These are phyloP conservation scores for Lasioglossum albipes DNA, from an alignment of 1,140 invertebrate genomes.

Conservation along the genomic window DNA sequence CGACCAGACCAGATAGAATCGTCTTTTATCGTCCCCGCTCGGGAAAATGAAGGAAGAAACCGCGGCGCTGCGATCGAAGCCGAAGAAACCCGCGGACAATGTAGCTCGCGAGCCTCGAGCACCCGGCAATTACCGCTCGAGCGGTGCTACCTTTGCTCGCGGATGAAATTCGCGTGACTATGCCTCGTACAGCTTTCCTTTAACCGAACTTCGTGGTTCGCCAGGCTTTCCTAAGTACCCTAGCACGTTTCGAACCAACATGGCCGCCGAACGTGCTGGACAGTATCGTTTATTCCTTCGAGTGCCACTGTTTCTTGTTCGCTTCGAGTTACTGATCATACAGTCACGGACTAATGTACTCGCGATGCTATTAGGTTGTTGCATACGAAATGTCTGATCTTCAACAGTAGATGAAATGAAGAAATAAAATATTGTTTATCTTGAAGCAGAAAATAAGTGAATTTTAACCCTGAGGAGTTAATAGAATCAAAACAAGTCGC, in stretches of 20 bases:
- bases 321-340: no score
- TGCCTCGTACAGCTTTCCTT: conserved; percentile 32
- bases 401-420: no score
- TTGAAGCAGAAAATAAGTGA: no score
- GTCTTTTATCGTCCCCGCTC: not conserved
- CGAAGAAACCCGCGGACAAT: not conserved
- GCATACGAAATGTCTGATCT: no score
- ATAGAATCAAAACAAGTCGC: no score
- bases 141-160: conserved; percentile 6
- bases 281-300: not conserved
- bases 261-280: no score
- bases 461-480: no score
- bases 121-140: conserved; percentile 14
- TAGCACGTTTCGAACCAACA: not conserved
- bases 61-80: not conserved
- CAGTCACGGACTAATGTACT: no score
- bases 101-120: not conserved
- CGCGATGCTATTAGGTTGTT: no score
- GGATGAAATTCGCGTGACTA: conserved; percentile 33
- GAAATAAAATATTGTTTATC: no score
- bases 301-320: no score
- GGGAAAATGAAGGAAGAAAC: not conserved
- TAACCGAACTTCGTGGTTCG: conserved; percentile 1
- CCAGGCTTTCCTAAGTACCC: not conserved
- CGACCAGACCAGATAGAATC: not conserved